These are phyloP conservation scores for Leptinotarsa rubiginosa DNA, from an alignment of 2,888 invertebrate species.

Conservation along the genomic window DNA sequence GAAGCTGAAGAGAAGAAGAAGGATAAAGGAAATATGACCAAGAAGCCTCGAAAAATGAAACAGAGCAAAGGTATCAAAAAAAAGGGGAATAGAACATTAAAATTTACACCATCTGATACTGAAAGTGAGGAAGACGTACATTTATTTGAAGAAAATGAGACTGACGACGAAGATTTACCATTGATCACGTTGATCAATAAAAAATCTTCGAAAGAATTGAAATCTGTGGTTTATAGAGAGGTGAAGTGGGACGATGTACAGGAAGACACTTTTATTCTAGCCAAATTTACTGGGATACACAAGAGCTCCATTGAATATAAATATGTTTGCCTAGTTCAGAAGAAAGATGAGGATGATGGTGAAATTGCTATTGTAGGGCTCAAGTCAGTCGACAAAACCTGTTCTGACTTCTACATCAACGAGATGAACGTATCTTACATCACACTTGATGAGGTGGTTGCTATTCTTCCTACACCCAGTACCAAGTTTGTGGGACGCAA, in stretches of 20 bases:
- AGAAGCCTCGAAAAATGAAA: conserved; percentile 23
- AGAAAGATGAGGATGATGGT: no score
- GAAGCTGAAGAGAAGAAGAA: conserved; percentile 6
- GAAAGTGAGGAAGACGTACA: conserved; percentile 18
- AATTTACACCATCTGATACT: background rate
- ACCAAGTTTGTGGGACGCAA: no score
- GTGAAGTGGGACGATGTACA: no score
- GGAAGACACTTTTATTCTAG: background rate
- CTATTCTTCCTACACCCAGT: no score
- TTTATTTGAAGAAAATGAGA: conserved; percentile 27
- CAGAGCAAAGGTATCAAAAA: conserved; percentile 21
- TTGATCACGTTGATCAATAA: background rate
- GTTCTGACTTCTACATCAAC: no score
- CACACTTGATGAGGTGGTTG: no score
- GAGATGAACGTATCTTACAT: no score
- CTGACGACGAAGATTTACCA: background rate
- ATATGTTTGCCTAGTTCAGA: background rate
- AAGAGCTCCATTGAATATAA: conserved; percentile 5
- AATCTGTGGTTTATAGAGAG: conserved; percentile 28
- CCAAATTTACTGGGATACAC: conserved; percentile 9
- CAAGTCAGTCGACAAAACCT: no score
- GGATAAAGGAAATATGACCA: conserved; percentile 9
- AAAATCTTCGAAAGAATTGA: conserved; percentile 20
- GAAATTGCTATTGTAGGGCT: no score
- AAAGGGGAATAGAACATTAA: background rate